Evolutionary conservation across 2,113 vertebrate genomes (phyloP), one percentile per base, ranked within the genome.

Genomic region (Chloropsis hardwickii): DNA sequence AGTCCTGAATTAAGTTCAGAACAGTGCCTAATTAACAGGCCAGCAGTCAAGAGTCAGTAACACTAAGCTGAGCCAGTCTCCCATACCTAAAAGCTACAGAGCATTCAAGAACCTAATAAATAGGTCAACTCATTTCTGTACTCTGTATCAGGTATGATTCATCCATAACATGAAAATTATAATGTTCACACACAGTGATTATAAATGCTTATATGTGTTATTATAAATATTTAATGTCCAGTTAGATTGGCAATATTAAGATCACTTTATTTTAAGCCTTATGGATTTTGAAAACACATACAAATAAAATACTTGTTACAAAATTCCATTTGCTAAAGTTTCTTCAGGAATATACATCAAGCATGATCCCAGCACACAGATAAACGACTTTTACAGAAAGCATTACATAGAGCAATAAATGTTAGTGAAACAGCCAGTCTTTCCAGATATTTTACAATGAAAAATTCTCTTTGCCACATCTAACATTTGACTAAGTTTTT

Each of bases 221-320:
- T 24, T 53, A 37, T n/a, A 45, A 61, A 39, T 44, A 86, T 45
- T 73, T 80, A 81, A 78, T 67, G 31, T 37, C 67, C 79, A 74
- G 48, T 83, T 88, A 78, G 48, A 71, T 22, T 76, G 37, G 88
- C 60, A 86, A 90, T 83, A 84, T 83, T 81, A 84, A 79, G 60
- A 81, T 72, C 4, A 51, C 39, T 97, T 97, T 96, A 96, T 96
- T 97, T 95, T 88, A 81, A 86, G 76, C 67, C 44, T 77, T 44
- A 92, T 64, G 51, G 60, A 86, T 90, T 92, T 94, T 93, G 76
- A 90, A 93, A 96, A 94, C 86, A 91, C 2, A 1, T 92, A 96
- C 92, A 86, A 95, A 92, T 84, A 86, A 92, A 85, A 80, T 53
- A 92, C 21, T 74, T 81, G 42, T 69, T 92, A 95, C 81, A 95